Evolutionary conservation across 2,888 invertebrate species (phyloP), one percentile per base, ranked within the genome.

Genomic region (Trissolcus brochymenae): DNA sequence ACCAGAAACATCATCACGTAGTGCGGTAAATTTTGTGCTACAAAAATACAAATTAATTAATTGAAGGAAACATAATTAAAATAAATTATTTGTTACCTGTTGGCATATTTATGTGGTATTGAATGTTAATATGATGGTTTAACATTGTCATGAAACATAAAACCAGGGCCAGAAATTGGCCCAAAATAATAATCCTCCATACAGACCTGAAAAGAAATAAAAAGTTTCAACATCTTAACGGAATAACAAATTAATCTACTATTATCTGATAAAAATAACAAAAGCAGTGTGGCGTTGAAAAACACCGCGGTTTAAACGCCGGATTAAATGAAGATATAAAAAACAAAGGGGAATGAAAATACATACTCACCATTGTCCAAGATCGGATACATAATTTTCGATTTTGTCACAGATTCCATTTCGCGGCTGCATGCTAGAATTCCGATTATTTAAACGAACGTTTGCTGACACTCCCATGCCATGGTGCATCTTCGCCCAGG

Each of bases 21-120:
- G 84, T 95, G 95, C 59, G 94, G 92, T 83, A 96, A 93, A 81
- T 94, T 93, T 90, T 96, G 96, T 56, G 94, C 95, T 92, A 11
- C 9, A 40, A 16, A 64, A 35, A 35, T 35, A 0, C 4, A 35
- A 35, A 35, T 35, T 35, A 11, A 11, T 35, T 35, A 35, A 11
- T 35, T 35, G 16, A 16, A 46, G 2, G 7, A 46, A 46, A 14
- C 14, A 46, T 6, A 1, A 46, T 46, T 2, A 35, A 35, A 35
- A 6, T 1, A 11, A 11, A 9, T 35, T 9, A 9, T 46, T 46
- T 46, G 46, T 16, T 84, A 92, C 92, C 91, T 81, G 95, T 94
- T 7, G 95, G 95, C 29, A 95, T 92, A 80, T 94, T 92, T 73
- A 95, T 92, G 84, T 93, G 92, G 78, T 93, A 92, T 76, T 92